Evolutionary conservation across 2,113 vertebrate species (phyloP).

Genomic region (Sterna hirundo): DNA sequence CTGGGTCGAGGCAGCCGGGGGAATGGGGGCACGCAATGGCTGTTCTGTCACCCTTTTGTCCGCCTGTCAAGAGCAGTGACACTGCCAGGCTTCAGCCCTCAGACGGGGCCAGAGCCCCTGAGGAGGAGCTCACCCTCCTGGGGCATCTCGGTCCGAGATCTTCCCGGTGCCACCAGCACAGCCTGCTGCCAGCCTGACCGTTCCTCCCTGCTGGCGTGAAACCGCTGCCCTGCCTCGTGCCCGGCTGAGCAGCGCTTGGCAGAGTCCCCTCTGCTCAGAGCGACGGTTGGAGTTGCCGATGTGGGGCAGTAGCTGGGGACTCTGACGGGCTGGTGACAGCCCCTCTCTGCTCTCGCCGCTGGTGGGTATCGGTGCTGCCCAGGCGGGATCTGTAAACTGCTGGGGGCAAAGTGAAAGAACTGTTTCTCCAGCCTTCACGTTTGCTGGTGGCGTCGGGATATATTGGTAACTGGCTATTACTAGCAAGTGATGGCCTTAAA

Average conservation of each 20-base stretch:
- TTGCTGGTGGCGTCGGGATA: neutral
- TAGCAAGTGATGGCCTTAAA: too few species aligned
- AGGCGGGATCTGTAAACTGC: fast-evolving
- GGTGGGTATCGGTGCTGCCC: fast-evolving
- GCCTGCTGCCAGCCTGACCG: fast-evolving
- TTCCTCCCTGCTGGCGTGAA: neutral
- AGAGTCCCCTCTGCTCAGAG: neutral
- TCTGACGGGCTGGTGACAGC: neutral
- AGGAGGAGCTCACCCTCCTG: neutral
- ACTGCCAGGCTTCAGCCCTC: neutral
- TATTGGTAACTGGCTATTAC: too few species aligned
- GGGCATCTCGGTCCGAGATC: neutral
- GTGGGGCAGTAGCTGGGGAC: neutral
- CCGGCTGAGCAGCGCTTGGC: neutral
- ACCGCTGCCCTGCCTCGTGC: fast-evolving
- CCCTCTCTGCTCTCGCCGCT: neutral
- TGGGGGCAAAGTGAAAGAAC: too few species aligned
- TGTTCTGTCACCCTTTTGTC: neutral
- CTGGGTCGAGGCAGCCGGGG: neutral
- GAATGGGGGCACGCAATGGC: neutral
- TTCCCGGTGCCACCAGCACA: neutral
- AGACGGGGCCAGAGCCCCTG: fast-evolving
- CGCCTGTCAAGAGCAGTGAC: neutral
- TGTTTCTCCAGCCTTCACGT: neutral
- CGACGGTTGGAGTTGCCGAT: fast-evolving